Evolutionary conservation across 2,888 invertebrate genomes (phyloP).

Genomic region (Trissolcus japonicus): DNA sequence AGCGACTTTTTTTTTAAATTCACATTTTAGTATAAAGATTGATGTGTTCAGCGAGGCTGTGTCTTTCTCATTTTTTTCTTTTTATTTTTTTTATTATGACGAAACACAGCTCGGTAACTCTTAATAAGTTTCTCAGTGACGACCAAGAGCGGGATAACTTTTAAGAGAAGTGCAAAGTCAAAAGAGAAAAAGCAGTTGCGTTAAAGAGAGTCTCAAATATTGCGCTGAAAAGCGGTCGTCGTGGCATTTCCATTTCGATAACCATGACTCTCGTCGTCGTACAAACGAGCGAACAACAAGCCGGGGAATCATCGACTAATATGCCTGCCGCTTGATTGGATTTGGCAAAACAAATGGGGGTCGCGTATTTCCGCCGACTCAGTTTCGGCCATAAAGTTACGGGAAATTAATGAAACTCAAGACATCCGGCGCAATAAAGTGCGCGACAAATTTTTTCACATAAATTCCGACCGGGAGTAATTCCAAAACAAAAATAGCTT

Average conservation of each 20-base stretch:
- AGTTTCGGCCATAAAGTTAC: no score
- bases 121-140: conserved; percentile 53
- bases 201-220: conserved; percentile 39
- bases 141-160: conserved; percentile 35
- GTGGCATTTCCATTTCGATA: conserved; percentile 43
- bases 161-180: conserved; percentile 27
- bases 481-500: no score
- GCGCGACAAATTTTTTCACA: conserved; percentile 10
- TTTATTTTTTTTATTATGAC: conserved; percentile 8
- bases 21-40: conserved; percentile 31
- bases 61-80: background rate
- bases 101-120: conserved; percentile 37
- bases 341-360: background rate
- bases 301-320: conserved; percentile 2
- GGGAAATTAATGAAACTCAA: no score
- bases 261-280: conserved; percentile 15
- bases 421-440: background rate
- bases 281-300: conserved; percentile 15
- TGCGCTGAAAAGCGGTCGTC: conserved; percentile 26
- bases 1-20: conserved; percentile 20
- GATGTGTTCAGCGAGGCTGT: conserved; percentile 17
- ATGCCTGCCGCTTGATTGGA: conserved; percentile 3
- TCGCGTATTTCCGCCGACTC: background rate
- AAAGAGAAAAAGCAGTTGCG: conserved; percentile 26
- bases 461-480: background rate